Conservation (phyloP, 64 coral and sea anemone genomes). For the Montipora capricornis region DNA sequence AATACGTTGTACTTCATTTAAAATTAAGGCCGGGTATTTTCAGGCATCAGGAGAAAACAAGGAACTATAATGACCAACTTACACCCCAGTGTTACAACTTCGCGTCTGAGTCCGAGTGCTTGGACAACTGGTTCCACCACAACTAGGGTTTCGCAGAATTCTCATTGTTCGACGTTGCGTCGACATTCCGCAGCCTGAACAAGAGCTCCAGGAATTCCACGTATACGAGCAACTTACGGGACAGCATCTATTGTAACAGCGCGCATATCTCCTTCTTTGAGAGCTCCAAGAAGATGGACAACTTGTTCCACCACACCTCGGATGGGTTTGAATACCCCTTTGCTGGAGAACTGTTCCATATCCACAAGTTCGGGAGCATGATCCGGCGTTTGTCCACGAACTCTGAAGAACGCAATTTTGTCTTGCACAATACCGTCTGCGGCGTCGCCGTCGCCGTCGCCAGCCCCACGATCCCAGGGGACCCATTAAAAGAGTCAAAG, state of each 20-base stretch:
- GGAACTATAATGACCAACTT: conserved; percentile 6
- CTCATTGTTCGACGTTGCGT: conserved; percentile 44
- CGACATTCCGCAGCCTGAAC: conserved; percentile 49
- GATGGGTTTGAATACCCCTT: not conserved
- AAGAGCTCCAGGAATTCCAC: conserved; percentile 65
- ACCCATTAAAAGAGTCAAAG: not conserved
- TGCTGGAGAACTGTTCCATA: not conserved
- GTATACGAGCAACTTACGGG: conserved; percentile 44
- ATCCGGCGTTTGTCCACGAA: not conserved
- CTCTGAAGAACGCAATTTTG: not conserved
- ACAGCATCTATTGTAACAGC: conserved; percentile 59
- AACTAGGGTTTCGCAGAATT: conserved; percentile 7
- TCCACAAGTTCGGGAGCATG: conserved; percentile 23
- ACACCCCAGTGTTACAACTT: conserved; percentile 63
- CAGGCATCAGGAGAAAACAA: not conserved
- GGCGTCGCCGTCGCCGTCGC: not conserved
- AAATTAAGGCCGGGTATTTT: too few relatives aligned
- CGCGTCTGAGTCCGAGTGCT: conserved; percentile 3
- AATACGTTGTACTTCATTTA: too few relatives aligned
- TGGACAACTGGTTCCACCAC: conserved; percentile 68
- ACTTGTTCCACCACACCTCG: not conserved
- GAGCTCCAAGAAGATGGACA: not conserved
- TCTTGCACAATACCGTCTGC: not conserved
- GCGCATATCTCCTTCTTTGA: too few relatives aligned
- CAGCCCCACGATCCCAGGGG: not conserved